Base-by-base conservation (phyloP, 64 coral and sea anemone genomes). In the Hydrozoanthus tunicans region DNA sequence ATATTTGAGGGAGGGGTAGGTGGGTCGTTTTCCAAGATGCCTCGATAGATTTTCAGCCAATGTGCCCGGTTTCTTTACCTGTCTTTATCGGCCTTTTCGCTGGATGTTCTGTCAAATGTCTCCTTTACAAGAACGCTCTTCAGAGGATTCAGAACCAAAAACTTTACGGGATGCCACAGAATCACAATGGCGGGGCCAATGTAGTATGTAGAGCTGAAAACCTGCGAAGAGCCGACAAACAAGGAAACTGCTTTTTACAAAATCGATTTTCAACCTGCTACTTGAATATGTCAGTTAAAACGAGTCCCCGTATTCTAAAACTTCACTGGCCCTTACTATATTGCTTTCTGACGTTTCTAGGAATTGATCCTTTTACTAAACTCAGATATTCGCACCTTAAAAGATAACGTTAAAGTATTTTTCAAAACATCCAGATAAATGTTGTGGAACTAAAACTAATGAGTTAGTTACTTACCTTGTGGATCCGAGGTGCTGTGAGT, bases 401-500 rank as follows among this genome's bases (percentile, higher is more conserved):
- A 20, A 43, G 32, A 43, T 43, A 43, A 43, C 32, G 32, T 43
- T 43, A 43, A 43, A 43, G 0, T 43, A 43, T 43, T 43, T 43
- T 43, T 43, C 32, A 43, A 43, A 43, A 43, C 32, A 43, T 43
- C 32, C 32, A 43, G 32, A 43, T 43, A 43, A 43, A 43, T 43
- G 32, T 43, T 43, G 32, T 43, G 32, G 32, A 43, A 43, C 20
- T 20, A 20, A 20, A 43, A 43, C 32, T 43, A 43, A 43, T 43
- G 32, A 43, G 32, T 43, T 20, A 20, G 20, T 20, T 20, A 5
- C 89, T 79, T 83, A 96, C 95, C 81, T 64, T 66, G 58, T 96
- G 79, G 17, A 91, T 91, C 27, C 89, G 89, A 4, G 64, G 53
- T 64, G 82, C 84, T 8, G 77, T 91, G 32, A 96, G 75, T 60